A percentile compares a stretch with the other conserved stretches of the same genome.
phyloP scores from a whole-genome alignment of 1,140 invertebrate genomes.

The Zelostemma sp. region DNA sequence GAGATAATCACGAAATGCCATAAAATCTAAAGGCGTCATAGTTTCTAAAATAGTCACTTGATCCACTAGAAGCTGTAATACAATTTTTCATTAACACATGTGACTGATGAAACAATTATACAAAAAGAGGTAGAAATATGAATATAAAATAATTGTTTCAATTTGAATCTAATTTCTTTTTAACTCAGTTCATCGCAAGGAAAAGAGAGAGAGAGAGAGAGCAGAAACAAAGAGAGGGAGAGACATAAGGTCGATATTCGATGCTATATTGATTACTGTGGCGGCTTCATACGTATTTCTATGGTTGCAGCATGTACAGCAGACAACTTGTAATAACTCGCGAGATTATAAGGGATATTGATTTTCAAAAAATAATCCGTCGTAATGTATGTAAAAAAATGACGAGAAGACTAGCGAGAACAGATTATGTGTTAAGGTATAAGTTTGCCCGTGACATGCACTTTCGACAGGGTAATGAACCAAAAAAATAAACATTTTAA shows the following conservation, averaged over 20 bases:
- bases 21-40: conserved; percentile 97
- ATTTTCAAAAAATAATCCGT: not conserved
- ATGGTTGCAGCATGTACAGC: conserved; percentile 44
- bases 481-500: too few relatives aligned
- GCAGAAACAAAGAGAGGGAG: too few relatives aligned
- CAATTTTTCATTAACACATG: conserved; percentile 14
- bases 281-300: conserved; percentile 49
- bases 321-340: conserved; percentile 26
- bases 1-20: conserved; percentile 94
- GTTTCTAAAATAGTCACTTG: conserved; percentile 98
- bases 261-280: conserved; percentile 34
- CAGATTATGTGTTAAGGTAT: too few relatives aligned
- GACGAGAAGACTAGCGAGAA: too few relatives aligned
- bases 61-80: conserved; percentile 88
- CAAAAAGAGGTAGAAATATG: too few relatives aligned
- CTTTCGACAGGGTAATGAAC: too few relatives aligned
- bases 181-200: too few relatives aligned
- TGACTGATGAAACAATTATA: conserved; percentile 11
- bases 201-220: too few relatives aligned
- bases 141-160: too few relatives aligned
- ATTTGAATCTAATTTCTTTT: too few relatives aligned
- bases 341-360: not conserved
- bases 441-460: too few relatives aligned
- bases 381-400: too few relatives aligned
- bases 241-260: conserved; percentile 10